phyloP scores from a whole-genome alignment of 2,797 vertebrate genomes.

The Hippoglossus hippoglossus region DNA sequence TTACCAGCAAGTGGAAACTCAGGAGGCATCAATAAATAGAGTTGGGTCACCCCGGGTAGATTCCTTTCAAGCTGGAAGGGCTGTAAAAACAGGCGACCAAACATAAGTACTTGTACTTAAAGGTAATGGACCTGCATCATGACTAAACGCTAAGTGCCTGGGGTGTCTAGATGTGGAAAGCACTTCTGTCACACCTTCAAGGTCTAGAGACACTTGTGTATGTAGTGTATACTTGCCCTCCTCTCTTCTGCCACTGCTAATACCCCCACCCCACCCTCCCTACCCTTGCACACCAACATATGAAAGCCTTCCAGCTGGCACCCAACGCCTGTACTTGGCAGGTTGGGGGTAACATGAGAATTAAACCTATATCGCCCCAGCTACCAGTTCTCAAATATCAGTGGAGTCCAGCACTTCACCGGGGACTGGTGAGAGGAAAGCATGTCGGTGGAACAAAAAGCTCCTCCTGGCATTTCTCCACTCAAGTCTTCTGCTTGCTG shows the following conservation, averaged over 20 bases:
- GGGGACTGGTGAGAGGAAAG: conserved; percentile 79
- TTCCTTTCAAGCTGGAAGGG: conserved; percentile 78
- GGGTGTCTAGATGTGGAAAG: conserved; percentile 72
- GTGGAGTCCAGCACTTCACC: conserved; percentile 86
- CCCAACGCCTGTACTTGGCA: conserved; percentile 81
- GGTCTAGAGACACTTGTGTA: conserved; percentile 74
- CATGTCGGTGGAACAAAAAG: conserved; percentile 80
- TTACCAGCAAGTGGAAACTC: conserved; percentile 95
- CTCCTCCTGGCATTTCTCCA: conserved; percentile 77
- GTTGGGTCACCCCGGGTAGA: conserved; percentile 86
- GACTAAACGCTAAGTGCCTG: conserved; percentile 78
- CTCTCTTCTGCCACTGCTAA: conserved; percentile 72
- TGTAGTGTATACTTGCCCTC: conserved; percentile 72
- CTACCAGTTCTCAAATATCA: conserved; percentile 88
- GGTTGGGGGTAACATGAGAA: conserved; percentile 83
- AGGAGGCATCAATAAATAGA: conserved; percentile 89
- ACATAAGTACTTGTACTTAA: conserved; percentile 86
- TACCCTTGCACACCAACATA: conserved; percentile 57
- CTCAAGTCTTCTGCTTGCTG: conserved; percentile 66
- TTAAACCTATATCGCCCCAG: conserved; percentile 87
- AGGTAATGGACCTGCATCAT: conserved; percentile 85
- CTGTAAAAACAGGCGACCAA: conserved; percentile 79
- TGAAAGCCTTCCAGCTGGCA: conserved; percentile 90
- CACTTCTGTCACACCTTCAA: conserved; percentile 77
- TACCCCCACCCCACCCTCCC: conserved; percentile 22